Evolutionary conservation across 2,888 invertebrate genomes (phyloP).

Genomic region (Muschampia plurimacula): DNA sequence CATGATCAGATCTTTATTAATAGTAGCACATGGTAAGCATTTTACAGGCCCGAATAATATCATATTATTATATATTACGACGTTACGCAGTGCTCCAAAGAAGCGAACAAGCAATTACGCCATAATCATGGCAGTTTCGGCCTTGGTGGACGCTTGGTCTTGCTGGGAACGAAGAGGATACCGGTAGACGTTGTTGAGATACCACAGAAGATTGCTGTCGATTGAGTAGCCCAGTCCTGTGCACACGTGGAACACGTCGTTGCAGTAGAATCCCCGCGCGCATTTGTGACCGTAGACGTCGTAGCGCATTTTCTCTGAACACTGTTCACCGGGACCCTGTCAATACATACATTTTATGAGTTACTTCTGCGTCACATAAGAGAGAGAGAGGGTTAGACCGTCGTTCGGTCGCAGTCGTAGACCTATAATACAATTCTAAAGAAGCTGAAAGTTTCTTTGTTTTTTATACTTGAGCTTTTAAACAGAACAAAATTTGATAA

Average conservation of each 20-base stretch:
- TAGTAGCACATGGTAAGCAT: background rate
- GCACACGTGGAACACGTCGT: constrained; percentile 63
- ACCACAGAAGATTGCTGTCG: constrained; percentile 57
- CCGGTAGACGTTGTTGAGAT: constrained; percentile 56
- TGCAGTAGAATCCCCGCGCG: constrained; percentile 69
- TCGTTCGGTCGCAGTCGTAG: no score
- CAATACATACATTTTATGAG: background rate
- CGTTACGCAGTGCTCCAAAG: no score
- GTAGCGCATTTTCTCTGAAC: constrained; percentile 68
- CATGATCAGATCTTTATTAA: background rate
- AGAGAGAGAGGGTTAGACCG: no score
- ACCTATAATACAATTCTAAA: no score
- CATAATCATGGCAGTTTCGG: constrained; percentile 39
- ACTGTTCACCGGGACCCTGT: constrained; percentile 72
- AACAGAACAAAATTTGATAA: no score
- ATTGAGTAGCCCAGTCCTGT: constrained; percentile 60
- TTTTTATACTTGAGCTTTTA: no score
- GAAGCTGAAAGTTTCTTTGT: no score
- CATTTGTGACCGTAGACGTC: constrained; percentile 70
- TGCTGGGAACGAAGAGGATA: constrained; percentile 51
- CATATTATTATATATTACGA: no score
- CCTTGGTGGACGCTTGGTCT: constrained; percentile 32
- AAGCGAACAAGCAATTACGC: constrained; percentile 32
- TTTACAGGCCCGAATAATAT: no score
- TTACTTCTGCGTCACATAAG: no score